Evolutionary conservation across 2,888 invertebrate genomes (phyloP).

Genomic region (Brachyopa scutellaris): DNA sequence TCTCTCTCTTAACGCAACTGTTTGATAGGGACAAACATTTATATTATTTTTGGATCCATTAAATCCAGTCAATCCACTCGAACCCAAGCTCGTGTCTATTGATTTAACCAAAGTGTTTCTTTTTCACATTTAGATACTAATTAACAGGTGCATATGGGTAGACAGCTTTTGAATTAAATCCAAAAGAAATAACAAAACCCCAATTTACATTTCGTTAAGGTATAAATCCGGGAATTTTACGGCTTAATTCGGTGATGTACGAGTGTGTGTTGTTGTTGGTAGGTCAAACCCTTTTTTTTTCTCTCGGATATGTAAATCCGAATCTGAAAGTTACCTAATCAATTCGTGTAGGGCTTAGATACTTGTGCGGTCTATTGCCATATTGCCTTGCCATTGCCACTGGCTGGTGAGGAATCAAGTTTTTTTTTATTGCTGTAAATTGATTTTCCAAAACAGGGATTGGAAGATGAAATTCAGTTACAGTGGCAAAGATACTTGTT

Average conservation of each 20-base stretch:
- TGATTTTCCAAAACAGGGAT: neutral
- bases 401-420: constrained; percentile 15
- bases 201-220: constrained; percentile 26
- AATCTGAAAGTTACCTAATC: constrained; percentile 46
- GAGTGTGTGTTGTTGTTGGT: neutral
- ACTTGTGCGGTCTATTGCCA: neutral
- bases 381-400: too few relatives aligned
- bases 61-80: neutral
- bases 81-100: constrained; percentile 23
- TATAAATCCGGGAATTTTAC: constrained; percentile 26
- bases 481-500: constrained; percentile 25
- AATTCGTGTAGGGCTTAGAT: constrained; percentile 4
- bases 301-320: constrained; percentile 41
- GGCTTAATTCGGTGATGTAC: constrained; percentile 30
- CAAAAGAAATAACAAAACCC: neutral
- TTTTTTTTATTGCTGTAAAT: constrained; percentile 28
- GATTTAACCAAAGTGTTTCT: constrained; percentile 58
- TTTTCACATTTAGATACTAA: constrained; percentile 62
- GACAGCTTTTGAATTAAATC: constrained; percentile 8
- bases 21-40: constrained; percentile 38
- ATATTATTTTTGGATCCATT: neutral
- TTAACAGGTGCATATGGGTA: constrained; percentile 26
- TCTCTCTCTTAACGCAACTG: constrained; percentile 7
- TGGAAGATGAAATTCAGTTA: neutral
- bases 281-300: constrained; percentile 6